phyloP scores from a whole-genome alignment of 35 echinoderm and acorn worm genomes.

The Strongylocentrotus purpuratus region DNA sequence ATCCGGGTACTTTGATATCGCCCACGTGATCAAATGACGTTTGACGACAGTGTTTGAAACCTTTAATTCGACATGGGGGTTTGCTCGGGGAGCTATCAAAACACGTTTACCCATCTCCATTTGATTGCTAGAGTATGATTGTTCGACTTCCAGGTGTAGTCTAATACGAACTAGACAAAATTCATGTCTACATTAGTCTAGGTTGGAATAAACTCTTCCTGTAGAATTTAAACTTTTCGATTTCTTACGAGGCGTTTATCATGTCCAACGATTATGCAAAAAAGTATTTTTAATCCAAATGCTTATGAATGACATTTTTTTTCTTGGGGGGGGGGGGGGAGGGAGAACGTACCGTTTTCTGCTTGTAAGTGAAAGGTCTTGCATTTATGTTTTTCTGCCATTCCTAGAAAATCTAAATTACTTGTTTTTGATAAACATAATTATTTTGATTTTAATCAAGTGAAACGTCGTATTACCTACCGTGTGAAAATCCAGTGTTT shows the following conservation, averaged over 20 bases:
- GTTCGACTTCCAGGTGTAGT: not conserved
- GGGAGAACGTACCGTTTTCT: too few species aligned
- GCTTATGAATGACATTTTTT: too few species aligned
- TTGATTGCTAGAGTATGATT: conserved; percentile 18
- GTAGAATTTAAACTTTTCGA: not conserved
- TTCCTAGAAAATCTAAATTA: too few species aligned
- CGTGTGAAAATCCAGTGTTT: too few species aligned
- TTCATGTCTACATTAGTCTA: too few species aligned
- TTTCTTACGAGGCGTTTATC: not conserved
- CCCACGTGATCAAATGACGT: conserved; percentile 15
- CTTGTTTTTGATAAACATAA: too few species aligned
- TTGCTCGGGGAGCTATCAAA: not conserved
- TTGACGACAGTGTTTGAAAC: conserved; percentile 2
- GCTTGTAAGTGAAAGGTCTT: too few species aligned
- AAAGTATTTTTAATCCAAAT: not conserved
- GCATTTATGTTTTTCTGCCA: too few species aligned
- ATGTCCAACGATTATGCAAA: not conserved
- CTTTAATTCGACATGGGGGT: conserved; percentile 1
- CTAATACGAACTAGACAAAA: not conserved
- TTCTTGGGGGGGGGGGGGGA: too few species aligned
- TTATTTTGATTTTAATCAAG: too few species aligned
- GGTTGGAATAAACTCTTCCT: not conserved
- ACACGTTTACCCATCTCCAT: not conserved
- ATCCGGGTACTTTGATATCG: conserved; percentile 16
- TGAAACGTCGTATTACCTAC: too few species aligned